Evolutionary conservation across 2,113 vertebrate genomes (phyloP).

Genomic region (Zonotrichia leucophrys): DNA sequence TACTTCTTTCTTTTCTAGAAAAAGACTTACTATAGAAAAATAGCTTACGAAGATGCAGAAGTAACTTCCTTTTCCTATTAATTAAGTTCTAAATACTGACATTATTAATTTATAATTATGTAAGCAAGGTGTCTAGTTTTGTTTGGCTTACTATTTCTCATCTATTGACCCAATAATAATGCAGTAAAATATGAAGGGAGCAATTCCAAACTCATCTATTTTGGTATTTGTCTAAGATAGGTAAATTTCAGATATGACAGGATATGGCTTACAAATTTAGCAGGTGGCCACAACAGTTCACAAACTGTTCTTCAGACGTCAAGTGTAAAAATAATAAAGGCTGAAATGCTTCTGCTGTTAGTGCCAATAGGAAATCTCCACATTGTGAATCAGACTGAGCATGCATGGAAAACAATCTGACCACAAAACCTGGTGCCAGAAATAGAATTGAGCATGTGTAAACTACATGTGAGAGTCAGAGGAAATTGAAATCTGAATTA

Average conservation of each 20-base stretch:
- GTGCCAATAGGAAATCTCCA: background rate
- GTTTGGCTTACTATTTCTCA: background rate
- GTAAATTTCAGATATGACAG: background rate
- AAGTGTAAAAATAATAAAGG: background rate
- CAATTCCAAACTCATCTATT: background rate
- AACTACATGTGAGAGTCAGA: background rate
- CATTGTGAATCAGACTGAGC: background rate
- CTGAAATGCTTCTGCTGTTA: background rate
- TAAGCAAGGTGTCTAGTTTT: background rate
- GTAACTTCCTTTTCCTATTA: background rate
- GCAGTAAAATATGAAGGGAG: background rate
- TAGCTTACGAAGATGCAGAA: background rate
- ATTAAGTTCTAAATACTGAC: background rate
- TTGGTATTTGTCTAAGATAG: background rate
- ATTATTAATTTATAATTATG: background rate
- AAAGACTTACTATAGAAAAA: background rate
- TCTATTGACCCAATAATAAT: background rate
- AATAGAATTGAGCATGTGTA: background rate
- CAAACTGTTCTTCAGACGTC: background rate
- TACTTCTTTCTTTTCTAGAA: background rate
- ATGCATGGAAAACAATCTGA: background rate
- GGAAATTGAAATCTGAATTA: background rate
- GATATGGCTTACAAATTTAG: background rate
- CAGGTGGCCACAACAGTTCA: rapidly evolving
- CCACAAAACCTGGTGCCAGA: background rate